Evolutionary conservation across 2,888 invertebrate species (phyloP).

Genomic region (Bimastos eiseni): DNA sequence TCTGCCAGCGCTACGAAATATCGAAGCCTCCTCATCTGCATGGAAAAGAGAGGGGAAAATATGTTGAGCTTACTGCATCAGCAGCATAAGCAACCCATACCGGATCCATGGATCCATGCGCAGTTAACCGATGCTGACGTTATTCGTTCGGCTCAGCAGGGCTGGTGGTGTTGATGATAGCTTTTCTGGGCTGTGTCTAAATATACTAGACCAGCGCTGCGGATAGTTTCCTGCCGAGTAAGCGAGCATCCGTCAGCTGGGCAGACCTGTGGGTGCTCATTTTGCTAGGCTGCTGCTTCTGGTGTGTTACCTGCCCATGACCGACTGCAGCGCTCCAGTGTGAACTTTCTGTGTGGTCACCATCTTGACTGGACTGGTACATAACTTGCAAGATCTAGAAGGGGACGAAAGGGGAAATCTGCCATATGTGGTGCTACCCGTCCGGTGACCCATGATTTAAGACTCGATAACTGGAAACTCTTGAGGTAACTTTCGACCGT

Average conservation of each 20-base stretch:
- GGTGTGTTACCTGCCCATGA: not conserved
- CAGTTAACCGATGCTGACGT: not conserved
- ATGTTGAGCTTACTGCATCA: not conserved
- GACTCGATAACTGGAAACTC: not conserved
- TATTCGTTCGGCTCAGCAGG: not conserved
- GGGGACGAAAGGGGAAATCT: not conserved
- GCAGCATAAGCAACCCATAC: not conserved
- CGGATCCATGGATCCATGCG: not conserved
- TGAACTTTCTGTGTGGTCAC: slow-evolving; percentile 3
- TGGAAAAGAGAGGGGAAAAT: not conserved
- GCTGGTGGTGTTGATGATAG: not conserved
- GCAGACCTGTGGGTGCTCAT: slow-evolving; percentile 10
- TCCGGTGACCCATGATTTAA: slow-evolving; percentile 18
- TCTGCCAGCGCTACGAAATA: not conserved
- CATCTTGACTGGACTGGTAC: slow-evolving; percentile 19
- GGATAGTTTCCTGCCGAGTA: not conserved
- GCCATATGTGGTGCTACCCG: slow-evolving; percentile 14
- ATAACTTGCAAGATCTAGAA: not conserved
- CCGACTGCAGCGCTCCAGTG: slow-evolving; percentile 8
- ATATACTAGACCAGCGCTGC: slow-evolving; percentile 16
- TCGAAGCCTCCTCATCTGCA: not conserved
- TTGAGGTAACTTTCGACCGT: slow-evolving; percentile 22
- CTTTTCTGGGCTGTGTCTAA: not conserved
- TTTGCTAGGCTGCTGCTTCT: slow-evolving; percentile 22
- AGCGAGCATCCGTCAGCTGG: not conserved